Conservation (phyloP, 2,888 invertebrate species). For the Electrophaes corylata region DNA sequence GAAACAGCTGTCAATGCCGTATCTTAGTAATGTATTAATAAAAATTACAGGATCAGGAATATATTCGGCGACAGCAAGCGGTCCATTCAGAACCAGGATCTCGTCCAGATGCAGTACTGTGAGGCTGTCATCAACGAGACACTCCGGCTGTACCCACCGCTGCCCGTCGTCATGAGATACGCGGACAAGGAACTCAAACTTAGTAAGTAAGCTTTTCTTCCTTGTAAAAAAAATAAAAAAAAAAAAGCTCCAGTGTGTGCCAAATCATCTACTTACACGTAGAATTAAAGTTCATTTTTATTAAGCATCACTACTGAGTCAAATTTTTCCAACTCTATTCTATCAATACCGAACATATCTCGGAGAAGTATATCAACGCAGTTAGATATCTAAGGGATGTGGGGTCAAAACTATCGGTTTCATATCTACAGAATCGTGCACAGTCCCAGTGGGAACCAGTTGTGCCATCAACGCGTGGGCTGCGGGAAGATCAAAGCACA, state of each 20-base stretch:
- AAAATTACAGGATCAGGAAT: constrained; percentile 46
- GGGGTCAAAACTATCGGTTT: too few species aligned
- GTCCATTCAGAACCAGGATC: constrained; percentile 54
- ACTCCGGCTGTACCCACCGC: constrained; percentile 58
- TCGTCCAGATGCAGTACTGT: constrained; percentile 56
- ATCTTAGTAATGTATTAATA: too few species aligned
- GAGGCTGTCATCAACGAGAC: constrained; percentile 64
- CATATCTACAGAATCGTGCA: constrained; percentile 52
- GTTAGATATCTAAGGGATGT: background rate
- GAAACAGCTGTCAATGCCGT: too few species aligned
- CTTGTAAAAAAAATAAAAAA: too few species aligned
- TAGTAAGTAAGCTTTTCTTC: too few species aligned
- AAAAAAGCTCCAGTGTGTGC: too few species aligned
- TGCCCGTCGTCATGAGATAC: constrained; percentile 54
- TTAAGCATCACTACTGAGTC: too few species aligned
- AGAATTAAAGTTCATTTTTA: too few species aligned
- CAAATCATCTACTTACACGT: too few species aligned
- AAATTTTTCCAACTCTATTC: too few species aligned
- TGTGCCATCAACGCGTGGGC: constrained; percentile 58
- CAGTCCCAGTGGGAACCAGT: constrained; percentile 53
- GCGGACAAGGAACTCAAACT: constrained; percentile 58
- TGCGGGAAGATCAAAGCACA: constrained; percentile 54
- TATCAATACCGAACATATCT: too few species aligned
- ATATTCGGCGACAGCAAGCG: constrained; percentile 60
- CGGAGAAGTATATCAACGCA: too few species aligned